phyloP scores from a whole-genome alignment of 2,888 invertebrate species.

The Lottia scabra region DNA sequence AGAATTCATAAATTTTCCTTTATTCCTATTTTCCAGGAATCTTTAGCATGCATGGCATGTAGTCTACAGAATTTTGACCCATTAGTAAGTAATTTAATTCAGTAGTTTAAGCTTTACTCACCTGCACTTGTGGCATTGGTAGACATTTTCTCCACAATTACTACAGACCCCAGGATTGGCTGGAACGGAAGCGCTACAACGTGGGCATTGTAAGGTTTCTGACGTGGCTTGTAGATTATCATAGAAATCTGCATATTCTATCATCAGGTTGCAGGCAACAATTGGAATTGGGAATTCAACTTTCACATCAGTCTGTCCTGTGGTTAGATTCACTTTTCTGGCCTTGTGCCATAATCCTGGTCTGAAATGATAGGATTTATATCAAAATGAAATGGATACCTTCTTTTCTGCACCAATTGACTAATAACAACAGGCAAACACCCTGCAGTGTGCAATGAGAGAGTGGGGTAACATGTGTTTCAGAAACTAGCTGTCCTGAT shows the following conservation, averaged over 20 bases:
- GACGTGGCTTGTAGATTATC: slow-evolving; percentile 87
- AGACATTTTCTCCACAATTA: slow-evolving; percentile 98
- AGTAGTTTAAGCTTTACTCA: slow-evolving; percentile 67
- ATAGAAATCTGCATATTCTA: slow-evolving; percentile 97
- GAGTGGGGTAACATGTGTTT: too few species aligned
- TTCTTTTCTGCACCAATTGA: too few species aligned
- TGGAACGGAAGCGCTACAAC: slow-evolving; percentile 96
- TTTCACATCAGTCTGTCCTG: slow-evolving; percentile 94
- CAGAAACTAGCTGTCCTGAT: too few species aligned
- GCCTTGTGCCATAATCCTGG: slow-evolving; percentile 92
- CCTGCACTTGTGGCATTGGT: slow-evolving; percentile 98
- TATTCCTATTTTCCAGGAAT: too few species aligned
- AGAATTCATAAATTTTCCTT: too few species aligned
- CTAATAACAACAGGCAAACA: too few species aligned
- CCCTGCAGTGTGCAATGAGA: too few species aligned
- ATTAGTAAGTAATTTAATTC: too few species aligned
- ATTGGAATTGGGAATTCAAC: slow-evolving; percentile 97
- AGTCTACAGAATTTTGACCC: too few species aligned
- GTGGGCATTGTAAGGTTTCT: slow-evolving; percentile 93
- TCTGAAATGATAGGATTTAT: slow-evolving; percentile 40
- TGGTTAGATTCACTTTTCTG: slow-evolving; percentile 88
- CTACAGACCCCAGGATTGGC: slow-evolving; percentile 97
- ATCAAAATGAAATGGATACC: too few species aligned
- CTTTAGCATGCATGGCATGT: too few species aligned
- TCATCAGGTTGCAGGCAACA: slow-evolving; percentile 97